A percentile compares a stretch with the other conserved stretches of the same genome.
These are phyloP conservation scores for Acropora yongei DNA, from an alignment of 64 coral and sea anemone genomes.

Conservation along the genomic window DNA sequence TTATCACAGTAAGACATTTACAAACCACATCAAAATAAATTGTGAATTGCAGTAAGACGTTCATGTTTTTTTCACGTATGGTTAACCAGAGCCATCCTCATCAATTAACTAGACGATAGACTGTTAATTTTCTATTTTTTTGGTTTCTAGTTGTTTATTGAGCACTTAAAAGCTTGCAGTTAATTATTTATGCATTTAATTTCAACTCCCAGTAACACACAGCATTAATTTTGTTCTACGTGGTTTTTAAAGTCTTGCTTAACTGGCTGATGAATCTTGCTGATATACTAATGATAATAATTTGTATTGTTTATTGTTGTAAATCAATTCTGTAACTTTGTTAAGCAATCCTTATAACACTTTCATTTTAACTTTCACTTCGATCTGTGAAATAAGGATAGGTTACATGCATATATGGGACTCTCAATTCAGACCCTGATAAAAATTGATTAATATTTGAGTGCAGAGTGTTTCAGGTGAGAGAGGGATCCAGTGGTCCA, in stretches of 20 bases:
- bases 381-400: too few relatives aligned
- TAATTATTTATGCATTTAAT: background rate
- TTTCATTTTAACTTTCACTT: too few relatives aligned
- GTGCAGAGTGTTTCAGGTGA: too few relatives aligned
- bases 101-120: conserved; percentile 4
- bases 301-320: too few relatives aligned
- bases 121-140: background rate
- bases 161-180: background rate
- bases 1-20: conserved; percentile 90
- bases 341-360: background rate
- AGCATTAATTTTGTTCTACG: background rate
- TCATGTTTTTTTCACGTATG: background rate
- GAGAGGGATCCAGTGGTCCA: too few relatives aligned
- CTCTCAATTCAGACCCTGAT: too few relatives aligned
- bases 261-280: background rate
- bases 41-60: conserved; percentile 16
- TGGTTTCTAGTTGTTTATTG: background rate
- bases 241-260: conserved; percentile 32
- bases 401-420: too few relatives aligned
- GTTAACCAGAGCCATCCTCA: conserved; percentile 22
- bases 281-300: background rate
- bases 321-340: background rate
- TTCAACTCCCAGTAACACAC: background rate
- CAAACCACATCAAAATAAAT: conserved; percentile 8
- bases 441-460: too few relatives aligned